Evolutionary conservation across 2,888 invertebrate species (phyloP).

Genomic region (Melikaiella ostensackeni): DNA sequence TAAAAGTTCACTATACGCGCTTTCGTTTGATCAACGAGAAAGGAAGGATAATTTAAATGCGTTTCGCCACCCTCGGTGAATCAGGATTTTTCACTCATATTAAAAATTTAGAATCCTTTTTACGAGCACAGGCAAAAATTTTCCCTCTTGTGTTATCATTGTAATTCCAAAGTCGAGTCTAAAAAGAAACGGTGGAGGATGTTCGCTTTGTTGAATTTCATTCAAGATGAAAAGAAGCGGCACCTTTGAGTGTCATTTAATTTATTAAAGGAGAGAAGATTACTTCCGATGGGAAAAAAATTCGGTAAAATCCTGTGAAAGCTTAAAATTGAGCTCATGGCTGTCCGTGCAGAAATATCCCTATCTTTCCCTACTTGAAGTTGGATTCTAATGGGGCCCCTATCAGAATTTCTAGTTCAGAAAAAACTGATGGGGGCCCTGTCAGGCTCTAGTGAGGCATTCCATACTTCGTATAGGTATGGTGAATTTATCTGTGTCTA

Average conservation of each 20-base stretch:
- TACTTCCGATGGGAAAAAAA: background rate
- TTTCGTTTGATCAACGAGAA: slow-evolving; percentile 30
- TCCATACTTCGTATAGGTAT: no score
- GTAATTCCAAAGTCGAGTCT: background rate
- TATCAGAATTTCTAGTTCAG: no score
- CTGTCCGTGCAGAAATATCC: no score
- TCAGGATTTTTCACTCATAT: slow-evolving; percentile 14
- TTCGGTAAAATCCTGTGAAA: background rate
- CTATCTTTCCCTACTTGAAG: no score
- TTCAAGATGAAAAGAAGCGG: background rate
- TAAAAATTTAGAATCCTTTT: slow-evolving; percentile 23
- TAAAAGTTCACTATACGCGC: slow-evolving; percentile 21
- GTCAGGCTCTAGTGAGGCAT: no score
- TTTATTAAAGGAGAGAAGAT: slow-evolving; percentile 10
- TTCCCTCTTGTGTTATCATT: background rate
- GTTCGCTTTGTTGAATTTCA: slow-evolving; percentile 21
- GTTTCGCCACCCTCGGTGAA: background rate
- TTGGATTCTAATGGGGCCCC: no score
- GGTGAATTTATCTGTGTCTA: no score
- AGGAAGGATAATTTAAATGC: slow-evolving; percentile 3
- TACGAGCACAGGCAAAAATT: background rate
- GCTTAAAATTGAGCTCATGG: background rate
- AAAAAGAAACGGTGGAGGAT: background rate
- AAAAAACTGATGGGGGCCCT: no score
- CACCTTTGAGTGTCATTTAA: slow-evolving; percentile 2